Conservation (phyloP, 37 sponge, comb jelly and placozoan species). For the Dysidea cf. avara region DNA sequence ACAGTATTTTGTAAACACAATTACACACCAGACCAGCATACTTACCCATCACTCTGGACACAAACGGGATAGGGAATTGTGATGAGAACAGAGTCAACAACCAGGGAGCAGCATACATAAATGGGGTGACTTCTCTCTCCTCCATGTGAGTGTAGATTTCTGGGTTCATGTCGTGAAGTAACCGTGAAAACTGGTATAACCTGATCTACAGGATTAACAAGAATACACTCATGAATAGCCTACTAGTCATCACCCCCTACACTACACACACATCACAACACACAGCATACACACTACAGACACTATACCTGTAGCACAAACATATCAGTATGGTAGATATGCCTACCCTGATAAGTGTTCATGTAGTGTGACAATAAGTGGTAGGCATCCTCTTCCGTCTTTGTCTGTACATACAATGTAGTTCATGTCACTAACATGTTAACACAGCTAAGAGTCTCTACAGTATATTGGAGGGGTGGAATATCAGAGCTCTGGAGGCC, state of each 20-base stretch:
- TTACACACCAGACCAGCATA: not conserved
- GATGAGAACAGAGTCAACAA: conserved; percentile 90
- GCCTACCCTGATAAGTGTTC: conserved; percentile 50
- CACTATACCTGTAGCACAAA: conserved; percentile 72
- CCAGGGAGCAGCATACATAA: conserved; percentile 91
- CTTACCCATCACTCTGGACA: conserved; percentile 79
- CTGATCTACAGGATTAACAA: conserved; percentile 35
- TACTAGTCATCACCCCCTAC: not conserved
- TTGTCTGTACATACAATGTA: conserved; percentile 37
- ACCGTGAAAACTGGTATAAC: conserved; percentile 83
- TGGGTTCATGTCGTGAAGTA: conserved; percentile 76
- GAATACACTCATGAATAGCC: not conserved
- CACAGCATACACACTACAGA: conserved; percentile 5
- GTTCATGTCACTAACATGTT: too few species aligned
- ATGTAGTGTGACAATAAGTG: conserved; percentile 55
- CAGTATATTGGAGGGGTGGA: too few species aligned
- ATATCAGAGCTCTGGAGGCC: too few species aligned
- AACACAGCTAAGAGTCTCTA: too few species aligned
- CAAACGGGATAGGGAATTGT: conserved; percentile 78
- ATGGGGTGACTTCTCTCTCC: conserved; percentile 66
- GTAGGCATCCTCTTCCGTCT: conserved; percentile 58
- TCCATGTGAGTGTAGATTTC: conserved; percentile 62
- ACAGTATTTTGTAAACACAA: not conserved
- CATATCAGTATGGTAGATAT: conserved; percentile 62
- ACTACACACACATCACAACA: too few species aligned